Base-by-base conservation (phyloP, 2,888 invertebrate species). In the Macaria notata region DNA sequence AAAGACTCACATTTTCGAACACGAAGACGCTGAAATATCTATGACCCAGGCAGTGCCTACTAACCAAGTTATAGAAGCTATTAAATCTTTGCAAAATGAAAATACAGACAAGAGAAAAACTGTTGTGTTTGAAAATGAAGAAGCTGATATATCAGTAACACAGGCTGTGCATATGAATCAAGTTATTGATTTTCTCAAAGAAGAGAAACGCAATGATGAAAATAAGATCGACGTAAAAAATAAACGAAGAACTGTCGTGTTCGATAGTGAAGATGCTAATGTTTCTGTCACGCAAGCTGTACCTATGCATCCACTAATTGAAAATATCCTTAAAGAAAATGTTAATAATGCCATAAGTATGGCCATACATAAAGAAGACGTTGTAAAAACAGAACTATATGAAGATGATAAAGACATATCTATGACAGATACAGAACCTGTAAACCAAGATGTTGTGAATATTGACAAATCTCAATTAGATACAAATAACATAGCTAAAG, bases 111-210 rank as follows among this genome's bases (percentile, higher is more conserved):
- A 61, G 49, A 64, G 64, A 44, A 59, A n/a, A 33, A 68, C 70
- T 8, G 56, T 69, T 5, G 51, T 70, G 0, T 66, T 65, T 52
- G 64, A 68, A 33, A 54, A 66, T 29, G 63, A 69, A 4, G 58
- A 63, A 0, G 67, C 61, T 0, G 62, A 78, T 56, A 63, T 75
- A n/a, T 75, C 77, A n/a, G 59, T 75, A 19, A 73, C 73, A 9
- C 64, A 73, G 66, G 64, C 62, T n/a, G 57, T 72, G 6, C 52
- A 69, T n/a, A 49, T 47, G n/a, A 69, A 70, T 39, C 46, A 64
- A 46, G 58, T 71, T 29, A 39, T 59, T 36, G 42, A 53, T 8
- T 4, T 5, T 7, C 29, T 29, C 9, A 19, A 46, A 46, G 29
- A 46, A 31, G 41, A 46, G 36, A 43, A 51, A 33, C 30, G n/a